phyloP scores from a whole-genome alignment of 1,140 invertebrate genomes.

The Drosophila fuyamai region DNA sequence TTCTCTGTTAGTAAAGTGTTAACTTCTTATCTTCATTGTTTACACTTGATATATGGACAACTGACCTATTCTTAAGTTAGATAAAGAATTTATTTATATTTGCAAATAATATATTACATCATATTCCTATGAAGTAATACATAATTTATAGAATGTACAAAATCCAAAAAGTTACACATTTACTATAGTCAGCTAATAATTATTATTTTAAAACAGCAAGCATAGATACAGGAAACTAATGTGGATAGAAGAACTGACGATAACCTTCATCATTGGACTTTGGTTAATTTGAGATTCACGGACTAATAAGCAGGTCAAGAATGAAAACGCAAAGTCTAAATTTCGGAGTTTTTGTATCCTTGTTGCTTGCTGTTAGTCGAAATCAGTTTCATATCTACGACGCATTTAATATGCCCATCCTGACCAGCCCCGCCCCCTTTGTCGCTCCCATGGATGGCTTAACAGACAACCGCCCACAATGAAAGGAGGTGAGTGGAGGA shows the following conservation, averaged over 20 bases:
- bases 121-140: too few relatives aligned
- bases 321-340: neutral
- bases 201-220: neutral
- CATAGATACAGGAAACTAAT: neutral
- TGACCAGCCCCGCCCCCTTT: neutral
- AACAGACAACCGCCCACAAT: conserved; percentile 28
- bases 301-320: conserved; percentile 6
- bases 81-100: neutral
- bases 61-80: neutral
- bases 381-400: conserved; percentile 13
- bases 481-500: neutral
- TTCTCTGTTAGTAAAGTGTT: too few relatives aligned
- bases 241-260: conserved; percentile 1
- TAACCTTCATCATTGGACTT: neutral
- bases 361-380: neutral
- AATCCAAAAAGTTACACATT: too few relatives aligned
- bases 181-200: too few relatives aligned
- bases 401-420: conserved; percentile 42
- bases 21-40: neutral
- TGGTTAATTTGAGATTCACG: neutral
- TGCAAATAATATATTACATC: neutral
- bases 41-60: neutral
- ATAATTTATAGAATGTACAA: too few relatives aligned
- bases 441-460: neutral
- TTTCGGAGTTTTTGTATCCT: neutral